Evolutionary conservation across 2,113 vertebrate species (phyloP).

Genomic region (Oplegnathus fasciatus): DNA sequence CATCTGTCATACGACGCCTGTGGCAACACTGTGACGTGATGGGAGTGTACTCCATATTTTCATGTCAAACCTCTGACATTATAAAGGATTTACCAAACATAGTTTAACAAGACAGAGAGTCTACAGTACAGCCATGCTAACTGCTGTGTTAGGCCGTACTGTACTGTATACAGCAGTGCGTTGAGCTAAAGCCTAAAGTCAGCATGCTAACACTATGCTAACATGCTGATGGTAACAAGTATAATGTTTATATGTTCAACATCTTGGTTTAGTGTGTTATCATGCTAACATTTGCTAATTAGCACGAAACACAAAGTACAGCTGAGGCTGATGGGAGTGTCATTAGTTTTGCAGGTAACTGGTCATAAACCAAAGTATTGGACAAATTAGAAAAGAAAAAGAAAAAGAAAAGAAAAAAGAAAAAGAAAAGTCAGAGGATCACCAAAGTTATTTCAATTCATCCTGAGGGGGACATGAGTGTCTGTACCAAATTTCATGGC

Average conservation of each 20-base stretch:
- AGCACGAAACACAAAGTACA: not conserved
- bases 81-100: not conserved
- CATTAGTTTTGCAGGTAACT: not conserved
- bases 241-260: not conserved
- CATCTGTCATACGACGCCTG: constrained; percentile 7
- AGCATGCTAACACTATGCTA: not conserved
- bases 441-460: not conserved
- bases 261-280: not conserved
- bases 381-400: not conserved
- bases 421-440: not conserved
- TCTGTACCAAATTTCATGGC: not conserved
- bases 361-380: not conserved
- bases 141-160: not conserved
- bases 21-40: not conserved
- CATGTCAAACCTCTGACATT: constrained; percentile 29
- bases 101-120: constrained; percentile 1
- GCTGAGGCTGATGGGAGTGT: not conserved
- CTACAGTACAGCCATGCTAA: no score
- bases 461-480: not conserved
- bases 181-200: not conserved
- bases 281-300: not conserved
- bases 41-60: not conserved
- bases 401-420: no score
- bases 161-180: no score
- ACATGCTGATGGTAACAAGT: not conserved